Percentiles rank a stretch among this genome's conserved stretches.
Conservation (phyloP, 2,113 vertebrate species). For the Helogale parvula region DNA sequence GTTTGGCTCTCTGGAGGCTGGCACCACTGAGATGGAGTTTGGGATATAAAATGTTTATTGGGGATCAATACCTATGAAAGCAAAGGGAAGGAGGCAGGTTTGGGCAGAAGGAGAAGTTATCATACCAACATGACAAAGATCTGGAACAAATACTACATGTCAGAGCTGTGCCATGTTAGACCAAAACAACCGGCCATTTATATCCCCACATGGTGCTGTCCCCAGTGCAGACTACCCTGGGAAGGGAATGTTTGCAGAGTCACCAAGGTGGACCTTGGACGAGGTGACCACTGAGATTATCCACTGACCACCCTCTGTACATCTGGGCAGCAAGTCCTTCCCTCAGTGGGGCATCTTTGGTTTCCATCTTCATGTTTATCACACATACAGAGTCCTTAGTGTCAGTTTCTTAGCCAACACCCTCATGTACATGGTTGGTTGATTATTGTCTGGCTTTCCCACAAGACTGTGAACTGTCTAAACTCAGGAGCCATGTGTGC, state of each 20-base stretch:
- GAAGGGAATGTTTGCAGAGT: background rate
- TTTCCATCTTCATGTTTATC: background rate
- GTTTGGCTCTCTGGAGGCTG: background rate
- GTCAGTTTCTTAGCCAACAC: background rate
- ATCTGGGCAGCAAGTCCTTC: background rate
- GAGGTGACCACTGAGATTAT: background rate
- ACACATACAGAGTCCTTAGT: background rate
- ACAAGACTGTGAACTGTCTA: background rate
- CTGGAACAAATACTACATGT: background rate
- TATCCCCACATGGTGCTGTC: rapidly evolving
- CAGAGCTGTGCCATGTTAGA: background rate
- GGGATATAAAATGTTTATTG: background rate
- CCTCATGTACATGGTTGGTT: background rate
- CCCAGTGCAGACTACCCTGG: background rate
- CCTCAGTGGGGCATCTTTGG: background rate
- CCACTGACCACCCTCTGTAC: background rate
- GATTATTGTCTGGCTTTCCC: background rate
- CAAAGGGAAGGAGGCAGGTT: background rate
- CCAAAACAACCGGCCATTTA: background rate
- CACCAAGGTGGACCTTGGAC: background rate
- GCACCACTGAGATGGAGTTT: background rate
- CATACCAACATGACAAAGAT: rapidly evolving
- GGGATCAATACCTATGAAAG: background rate
- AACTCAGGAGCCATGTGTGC: background rate
- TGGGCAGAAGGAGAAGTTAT: background rate